These are phyloP conservation scores for Lates japonicus DNA, from an alignment of 2,797 vertebrate species.

Conservation along the genomic window DNA sequence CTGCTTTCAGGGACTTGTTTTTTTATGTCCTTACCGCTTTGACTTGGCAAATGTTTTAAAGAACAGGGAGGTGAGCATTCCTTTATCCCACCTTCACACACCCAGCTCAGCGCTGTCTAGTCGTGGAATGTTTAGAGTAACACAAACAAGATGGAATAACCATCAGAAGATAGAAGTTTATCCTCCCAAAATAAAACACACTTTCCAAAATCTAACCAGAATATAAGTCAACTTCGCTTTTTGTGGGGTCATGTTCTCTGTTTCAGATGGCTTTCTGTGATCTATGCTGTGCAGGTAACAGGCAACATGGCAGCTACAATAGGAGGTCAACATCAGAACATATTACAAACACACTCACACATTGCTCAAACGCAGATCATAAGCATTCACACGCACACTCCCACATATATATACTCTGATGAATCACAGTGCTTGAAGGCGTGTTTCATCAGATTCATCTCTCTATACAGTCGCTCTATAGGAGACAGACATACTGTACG, in stretches of 20 bases:
- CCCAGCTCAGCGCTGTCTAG: constrained; percentile 5
- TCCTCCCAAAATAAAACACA: constrained; percentile 33
- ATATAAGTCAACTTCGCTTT: neutral
- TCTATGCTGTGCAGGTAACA: constrained; percentile 71
- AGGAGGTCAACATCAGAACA: constrained; percentile 68
- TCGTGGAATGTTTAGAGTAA: constrained; percentile 69
- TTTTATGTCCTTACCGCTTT: constrained; percentile 23
- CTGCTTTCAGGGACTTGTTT: constrained; percentile 10
- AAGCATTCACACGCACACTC: constrained; percentile 6
- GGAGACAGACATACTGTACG: constrained; percentile 46
- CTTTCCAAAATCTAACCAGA: neutral
- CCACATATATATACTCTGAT: constrained; percentile 38
- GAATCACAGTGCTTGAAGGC: constrained; percentile 63
- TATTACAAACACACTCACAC: constrained; percentile 34
- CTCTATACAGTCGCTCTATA: constrained; percentile 43
- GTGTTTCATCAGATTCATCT: constrained; percentile 63
- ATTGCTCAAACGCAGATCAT: neutral
- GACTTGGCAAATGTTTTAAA: constrained; percentile 15
- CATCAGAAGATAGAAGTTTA: constrained; percentile 7
- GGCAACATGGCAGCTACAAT: constrained; percentile 72
- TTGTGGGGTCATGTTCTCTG: constrained; percentile 21
- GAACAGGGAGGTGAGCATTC: constrained; percentile 26
- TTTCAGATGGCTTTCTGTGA: constrained; percentile 69
- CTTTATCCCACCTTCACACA: constrained; percentile 24
- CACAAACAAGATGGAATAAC: constrained; percentile 21